Evolutionary conservation across 2,113 vertebrate species (phyloP).

Genomic region (Clinocottus analis): DNA sequence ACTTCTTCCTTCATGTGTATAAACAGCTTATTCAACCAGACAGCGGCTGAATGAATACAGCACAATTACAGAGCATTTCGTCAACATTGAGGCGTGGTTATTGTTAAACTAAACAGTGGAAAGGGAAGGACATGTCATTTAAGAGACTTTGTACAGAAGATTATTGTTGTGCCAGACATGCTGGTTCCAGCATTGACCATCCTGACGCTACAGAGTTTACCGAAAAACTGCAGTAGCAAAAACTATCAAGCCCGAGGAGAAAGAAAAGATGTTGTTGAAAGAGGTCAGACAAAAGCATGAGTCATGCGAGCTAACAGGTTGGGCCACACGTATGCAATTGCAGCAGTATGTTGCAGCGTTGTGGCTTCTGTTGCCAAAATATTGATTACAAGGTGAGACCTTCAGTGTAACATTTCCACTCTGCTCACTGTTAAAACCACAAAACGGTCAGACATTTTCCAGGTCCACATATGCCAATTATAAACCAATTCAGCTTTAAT

Average conservation of each 20-base stretch:
- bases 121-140: constrained; percentile 19
- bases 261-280: background rate
- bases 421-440: background rate
- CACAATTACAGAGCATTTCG: constrained; percentile 22
- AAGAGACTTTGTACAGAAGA: constrained; percentile 17
- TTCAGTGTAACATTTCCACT: background rate
- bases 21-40: constrained; percentile 7
- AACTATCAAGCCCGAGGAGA: background rate
- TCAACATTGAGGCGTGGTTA: constrained; percentile 11
- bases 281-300: background rate
- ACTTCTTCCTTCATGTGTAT: background rate
- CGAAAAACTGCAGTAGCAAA: background rate
- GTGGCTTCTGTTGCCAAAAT: background rate
- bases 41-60: constrained; percentile 44
- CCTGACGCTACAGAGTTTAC: background rate
- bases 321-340: background rate
- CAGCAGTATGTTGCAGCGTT: background rate
- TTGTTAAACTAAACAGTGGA: constrained; percentile 27
- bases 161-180: constrained; percentile 19
- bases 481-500: background rate
- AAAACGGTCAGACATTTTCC: background rate
- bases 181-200: constrained; percentile 14
- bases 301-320: background rate
- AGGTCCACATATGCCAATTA: background rate
- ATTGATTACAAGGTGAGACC: background rate